Conservation (phyloP, 1,140 invertebrate genomes). For the Musca vetustissima region DNA sequence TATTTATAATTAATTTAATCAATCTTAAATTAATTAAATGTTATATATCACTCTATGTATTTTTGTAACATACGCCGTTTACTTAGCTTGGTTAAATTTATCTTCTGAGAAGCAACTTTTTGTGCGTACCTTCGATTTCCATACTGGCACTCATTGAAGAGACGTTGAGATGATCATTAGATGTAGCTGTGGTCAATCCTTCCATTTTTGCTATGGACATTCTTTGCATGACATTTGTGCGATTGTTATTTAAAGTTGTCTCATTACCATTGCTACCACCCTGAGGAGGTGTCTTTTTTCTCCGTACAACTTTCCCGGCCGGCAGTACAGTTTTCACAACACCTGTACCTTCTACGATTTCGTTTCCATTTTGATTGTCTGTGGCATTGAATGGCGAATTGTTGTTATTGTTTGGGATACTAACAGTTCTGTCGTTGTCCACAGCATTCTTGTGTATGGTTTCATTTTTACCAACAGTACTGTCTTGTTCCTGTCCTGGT, state of each 20-base stretch:
- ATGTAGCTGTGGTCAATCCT: conserved; percentile 35
- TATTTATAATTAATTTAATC: too few relatives aligned
- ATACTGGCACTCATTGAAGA: conserved; percentile 50
- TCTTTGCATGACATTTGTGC: conserved; percentile 55
- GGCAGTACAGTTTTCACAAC: conserved; percentile 66
- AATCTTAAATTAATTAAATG: conserved; percentile 10
- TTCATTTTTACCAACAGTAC: conserved; percentile 22
- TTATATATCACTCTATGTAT: too few relatives aligned
- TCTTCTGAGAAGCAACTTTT: too few relatives aligned
- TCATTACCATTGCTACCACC: conserved; percentile 7
- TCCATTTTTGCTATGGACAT: conserved; percentile 65
- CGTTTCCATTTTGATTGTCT: conserved; percentile 54
- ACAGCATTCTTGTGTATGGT: conserved; percentile 21
- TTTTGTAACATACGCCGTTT: too few relatives aligned
- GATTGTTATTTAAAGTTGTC: conserved; percentile 32
- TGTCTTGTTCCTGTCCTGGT: background rate
- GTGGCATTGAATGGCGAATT: conserved; percentile 16
- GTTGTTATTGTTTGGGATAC: background rate
- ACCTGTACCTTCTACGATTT: conserved; percentile 58
- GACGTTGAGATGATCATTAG: conserved; percentile 39
- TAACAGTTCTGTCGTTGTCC: conserved; percentile 23
- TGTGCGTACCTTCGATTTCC: conserved; percentile 50
- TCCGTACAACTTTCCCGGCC: conserved; percentile 65
- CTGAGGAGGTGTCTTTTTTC: conserved; percentile 50
- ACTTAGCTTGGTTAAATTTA: too few relatives aligned